Evolutionary conservation across 1,140 invertebrate species (phyloP).

Genomic region (Triops cancriformis): DNA sequence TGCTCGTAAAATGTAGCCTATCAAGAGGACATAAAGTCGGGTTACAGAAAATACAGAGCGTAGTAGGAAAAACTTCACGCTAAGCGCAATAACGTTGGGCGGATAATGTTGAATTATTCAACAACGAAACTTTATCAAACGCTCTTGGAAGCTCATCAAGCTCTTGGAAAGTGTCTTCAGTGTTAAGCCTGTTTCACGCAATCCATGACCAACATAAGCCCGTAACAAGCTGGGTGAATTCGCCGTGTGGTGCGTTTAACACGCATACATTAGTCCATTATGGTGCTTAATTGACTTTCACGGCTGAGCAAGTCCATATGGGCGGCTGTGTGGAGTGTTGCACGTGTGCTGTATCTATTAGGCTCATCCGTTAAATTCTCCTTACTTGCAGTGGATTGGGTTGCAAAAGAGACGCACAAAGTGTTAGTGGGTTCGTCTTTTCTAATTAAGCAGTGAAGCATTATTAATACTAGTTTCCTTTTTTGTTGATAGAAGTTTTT

Average conservation of each 20-base stretch:
- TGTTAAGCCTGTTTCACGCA: not conserved
- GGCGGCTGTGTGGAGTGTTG: not conserved
- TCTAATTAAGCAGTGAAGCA: too few relatives aligned
- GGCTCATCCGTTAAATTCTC: not conserved
- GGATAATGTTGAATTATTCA: too few relatives aligned
- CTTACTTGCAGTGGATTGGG: not conserved
- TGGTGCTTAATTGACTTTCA: not conserved
- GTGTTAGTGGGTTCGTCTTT: too few relatives aligned
- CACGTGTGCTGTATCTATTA: not conserved
- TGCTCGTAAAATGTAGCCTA: too few relatives aligned
- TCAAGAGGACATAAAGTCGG: too few relatives aligned
- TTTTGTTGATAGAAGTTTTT: not conserved
- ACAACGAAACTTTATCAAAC: too few relatives aligned
- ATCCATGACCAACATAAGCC: not conserved
- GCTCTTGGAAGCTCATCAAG: too few relatives aligned
- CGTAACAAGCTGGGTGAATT: not conserved
- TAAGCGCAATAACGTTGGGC: too few relatives aligned
- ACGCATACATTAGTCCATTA: not conserved
- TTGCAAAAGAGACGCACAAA: not conserved
- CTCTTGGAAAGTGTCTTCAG: not conserved
- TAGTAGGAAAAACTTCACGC: too few relatives aligned
- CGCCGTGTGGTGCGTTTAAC: not conserved
- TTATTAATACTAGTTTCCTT: not conserved
- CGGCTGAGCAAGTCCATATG: slow-evolving; percentile 3
- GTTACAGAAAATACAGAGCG: too few relatives aligned